Conservation (phyloP, 1,140 invertebrate species). For the Hylyphantes graminicola region DNA sequence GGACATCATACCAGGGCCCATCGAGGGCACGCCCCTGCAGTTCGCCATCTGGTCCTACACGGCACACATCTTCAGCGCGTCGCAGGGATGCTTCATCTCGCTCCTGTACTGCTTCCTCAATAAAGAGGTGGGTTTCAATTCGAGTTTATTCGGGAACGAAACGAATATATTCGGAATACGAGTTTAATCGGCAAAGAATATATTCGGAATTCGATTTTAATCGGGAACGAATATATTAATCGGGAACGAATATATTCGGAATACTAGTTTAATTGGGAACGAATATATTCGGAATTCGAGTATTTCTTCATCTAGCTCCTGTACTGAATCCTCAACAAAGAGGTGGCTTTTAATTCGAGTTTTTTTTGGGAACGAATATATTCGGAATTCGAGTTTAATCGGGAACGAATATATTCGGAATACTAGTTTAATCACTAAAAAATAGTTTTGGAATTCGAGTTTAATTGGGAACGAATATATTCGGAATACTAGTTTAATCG, state of each 20-base stretch:
- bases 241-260: background rate
- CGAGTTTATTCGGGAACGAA: background rate
- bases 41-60: slow-evolving; percentile 85
- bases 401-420: too few relatives aligned
- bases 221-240: background rate
- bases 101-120: slow-evolving; percentile 89
- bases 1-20: slow-evolving; percentile 56
- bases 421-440: too few relatives aligned
- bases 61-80: slow-evolving; percentile 83
- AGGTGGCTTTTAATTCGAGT: slow-evolving; percentile 73
- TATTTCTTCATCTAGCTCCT: slow-evolving; percentile 82
- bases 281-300: background rate
- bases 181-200: too few relatives aligned
- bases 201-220: background rate
- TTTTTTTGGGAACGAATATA: too few relatives aligned
- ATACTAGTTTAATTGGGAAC: background rate
- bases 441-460: background rate
- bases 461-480: background rate
- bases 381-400: too few relatives aligned
- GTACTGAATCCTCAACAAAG: slow-evolving; percentile 89
- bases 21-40: slow-evolving; percentile 75
- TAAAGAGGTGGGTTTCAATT: slow-evolving; percentile 77
- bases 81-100: slow-evolving; percentile 87
- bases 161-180: background rate
- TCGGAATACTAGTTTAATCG: too few relatives aligned